phyloP scores from a whole-genome alignment of 2,797 vertebrate genomes.

The Anomalospiza imberbis region DNA sequence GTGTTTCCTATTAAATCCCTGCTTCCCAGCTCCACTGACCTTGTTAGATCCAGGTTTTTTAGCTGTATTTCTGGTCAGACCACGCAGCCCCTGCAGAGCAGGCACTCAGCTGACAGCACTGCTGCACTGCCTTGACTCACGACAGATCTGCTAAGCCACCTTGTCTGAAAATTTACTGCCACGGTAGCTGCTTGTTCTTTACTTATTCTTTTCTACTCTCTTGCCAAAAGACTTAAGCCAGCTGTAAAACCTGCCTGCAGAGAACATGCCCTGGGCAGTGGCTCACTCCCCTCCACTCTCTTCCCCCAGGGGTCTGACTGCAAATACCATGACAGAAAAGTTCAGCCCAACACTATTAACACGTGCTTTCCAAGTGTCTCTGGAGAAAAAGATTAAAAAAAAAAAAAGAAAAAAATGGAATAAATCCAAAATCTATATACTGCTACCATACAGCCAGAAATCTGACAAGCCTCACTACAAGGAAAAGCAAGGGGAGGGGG shows the following conservation, averaged over 20 bases:
- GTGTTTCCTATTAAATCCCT: background rate
- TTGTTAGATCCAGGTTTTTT: background rate
- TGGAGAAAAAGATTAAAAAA: background rate
- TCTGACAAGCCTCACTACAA: background rate
- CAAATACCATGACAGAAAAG: background rate
- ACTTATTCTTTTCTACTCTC: background rate
- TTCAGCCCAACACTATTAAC: background rate
- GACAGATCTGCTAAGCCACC: background rate
- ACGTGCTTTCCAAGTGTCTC: background rate
- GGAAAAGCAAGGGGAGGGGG: background rate
- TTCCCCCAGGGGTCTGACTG: background rate
- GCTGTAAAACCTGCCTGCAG: background rate
- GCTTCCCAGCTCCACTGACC: background rate
- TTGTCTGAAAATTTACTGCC: background rate
- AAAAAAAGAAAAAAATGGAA: background rate
- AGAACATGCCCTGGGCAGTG: background rate
- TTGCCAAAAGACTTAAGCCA: background rate
- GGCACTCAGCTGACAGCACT: background rate
- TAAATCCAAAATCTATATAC: background rate
- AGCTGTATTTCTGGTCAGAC: background rate
- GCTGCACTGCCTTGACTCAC: background rate
- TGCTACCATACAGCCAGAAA: background rate
- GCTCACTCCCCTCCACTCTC: background rate
- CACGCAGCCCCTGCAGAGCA: background rate
- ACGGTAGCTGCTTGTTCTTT: background rate